phyloP scores from a whole-genome alignment of 2,113 vertebrate species.

The Cyanoramphus novaezelandiae region DNA sequence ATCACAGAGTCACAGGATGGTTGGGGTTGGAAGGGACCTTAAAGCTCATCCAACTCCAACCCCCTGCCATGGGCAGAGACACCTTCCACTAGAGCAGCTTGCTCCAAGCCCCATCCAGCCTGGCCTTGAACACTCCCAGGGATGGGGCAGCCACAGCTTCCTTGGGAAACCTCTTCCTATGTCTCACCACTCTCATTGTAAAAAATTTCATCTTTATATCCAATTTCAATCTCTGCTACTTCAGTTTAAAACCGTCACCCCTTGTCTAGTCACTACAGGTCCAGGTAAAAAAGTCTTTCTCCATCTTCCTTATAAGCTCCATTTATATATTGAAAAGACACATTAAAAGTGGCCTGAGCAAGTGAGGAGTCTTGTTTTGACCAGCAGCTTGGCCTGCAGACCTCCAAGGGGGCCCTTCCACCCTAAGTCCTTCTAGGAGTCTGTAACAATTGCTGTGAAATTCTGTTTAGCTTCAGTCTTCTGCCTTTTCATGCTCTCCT shows the following conservation, averaged over 20 bases:
- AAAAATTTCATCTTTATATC: neutral
- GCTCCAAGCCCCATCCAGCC: too few relatives aligned
- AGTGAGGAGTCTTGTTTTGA: neutral
- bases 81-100: too few relatives aligned
- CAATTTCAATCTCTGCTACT: neutral
- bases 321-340: neutral
- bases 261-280: neutral
- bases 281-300: neutral
- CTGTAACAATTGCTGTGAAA: neutral
- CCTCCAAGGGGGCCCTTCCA: neutral
- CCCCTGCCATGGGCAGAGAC: too few relatives aligned
- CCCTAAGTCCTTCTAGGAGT: neutral
- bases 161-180: neutral
- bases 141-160: neutral
- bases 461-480: neutral
- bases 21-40: too few relatives aligned
- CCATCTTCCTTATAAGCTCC: neutral
- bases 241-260: neutral
- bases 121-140: neutral
- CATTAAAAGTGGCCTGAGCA: neutral
- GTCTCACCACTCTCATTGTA: neutral
- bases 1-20: neutral
- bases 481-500: neutral
- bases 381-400: neutral
- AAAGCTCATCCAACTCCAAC: too few relatives aligned